Conservation (phyloP, 2,113 vertebrate genomes). For the Thamnophis sirtalis region DNA sequence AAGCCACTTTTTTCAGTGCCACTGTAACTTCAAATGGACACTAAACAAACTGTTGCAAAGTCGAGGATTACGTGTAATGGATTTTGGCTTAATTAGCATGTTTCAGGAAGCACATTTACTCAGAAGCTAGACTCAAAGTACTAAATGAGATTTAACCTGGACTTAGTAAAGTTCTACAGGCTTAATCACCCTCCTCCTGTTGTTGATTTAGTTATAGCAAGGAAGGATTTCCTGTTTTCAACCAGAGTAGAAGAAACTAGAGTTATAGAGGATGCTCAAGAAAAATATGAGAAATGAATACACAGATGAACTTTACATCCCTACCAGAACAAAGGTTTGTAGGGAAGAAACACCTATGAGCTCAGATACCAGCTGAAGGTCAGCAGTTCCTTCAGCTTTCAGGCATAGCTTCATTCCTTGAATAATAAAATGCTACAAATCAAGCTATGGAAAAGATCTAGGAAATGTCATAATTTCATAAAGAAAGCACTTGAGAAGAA, state of each 20-base stretch:
- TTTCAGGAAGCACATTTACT: neutral
- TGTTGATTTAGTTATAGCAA: slow-evolving; percentile 41
- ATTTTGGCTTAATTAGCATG: neutral
- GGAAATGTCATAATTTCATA: neutral
- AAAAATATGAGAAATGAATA: slow-evolving; percentile 35
- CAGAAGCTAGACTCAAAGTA: neutral
- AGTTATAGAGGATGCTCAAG: slow-evolving; percentile 40
- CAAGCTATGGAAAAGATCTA: neutral
- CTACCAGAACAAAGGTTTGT: neutral
- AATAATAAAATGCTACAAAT: neutral
- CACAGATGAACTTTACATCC: slow-evolving; percentile 42
- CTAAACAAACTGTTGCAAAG: neutral
- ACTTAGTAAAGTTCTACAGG: slow-evolving; percentile 14
- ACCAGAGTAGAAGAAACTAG: neutral
- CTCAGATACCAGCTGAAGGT: slow-evolving; percentile 37
- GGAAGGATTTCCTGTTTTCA: slow-evolving; percentile 6
- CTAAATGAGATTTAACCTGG: neutral
- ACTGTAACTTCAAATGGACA: no score
- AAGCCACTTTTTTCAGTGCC: neutral
- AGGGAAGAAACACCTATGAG: slow-evolving; percentile 21
- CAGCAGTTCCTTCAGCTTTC: neutral
- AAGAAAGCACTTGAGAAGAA: neutral
- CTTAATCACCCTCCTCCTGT: slow-evolving; percentile 46
- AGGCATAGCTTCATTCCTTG: neutral
- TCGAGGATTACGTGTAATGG: neutral